Conservation (phyloP, 2,113 vertebrate genomes). For the Heteronetta atricapilla region DNA sequence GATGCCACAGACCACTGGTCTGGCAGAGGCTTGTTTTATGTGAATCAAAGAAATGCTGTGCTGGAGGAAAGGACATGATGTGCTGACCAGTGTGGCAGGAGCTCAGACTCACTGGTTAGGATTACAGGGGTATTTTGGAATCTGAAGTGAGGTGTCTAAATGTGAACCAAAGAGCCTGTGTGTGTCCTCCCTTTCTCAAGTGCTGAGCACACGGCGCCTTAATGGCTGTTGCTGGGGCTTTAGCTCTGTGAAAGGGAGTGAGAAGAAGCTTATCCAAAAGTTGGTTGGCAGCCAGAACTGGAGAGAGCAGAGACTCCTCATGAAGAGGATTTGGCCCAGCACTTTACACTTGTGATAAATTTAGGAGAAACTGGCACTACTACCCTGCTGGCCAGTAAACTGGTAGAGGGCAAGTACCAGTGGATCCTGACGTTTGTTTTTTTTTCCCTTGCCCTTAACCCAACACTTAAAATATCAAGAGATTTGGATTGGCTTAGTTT, state of each 20-base stretch:
- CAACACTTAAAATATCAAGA: neutral
- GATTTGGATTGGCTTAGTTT: neutral
- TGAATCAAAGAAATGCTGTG: rapidly evolving
- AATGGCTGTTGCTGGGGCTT: neutral
- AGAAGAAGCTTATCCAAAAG: neutral
- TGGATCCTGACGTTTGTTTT: neutral
- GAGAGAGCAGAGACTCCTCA: neutral
- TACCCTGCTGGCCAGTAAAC: neutral
- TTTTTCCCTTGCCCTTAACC: neutral
- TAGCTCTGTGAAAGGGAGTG: neutral
- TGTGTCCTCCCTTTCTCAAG: neutral
- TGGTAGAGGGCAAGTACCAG: neutral
- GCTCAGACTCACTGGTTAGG: neutral
- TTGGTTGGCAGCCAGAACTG: neutral
- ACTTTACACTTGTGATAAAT: neutral
- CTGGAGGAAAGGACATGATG: neutral
- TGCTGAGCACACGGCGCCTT: neutral
- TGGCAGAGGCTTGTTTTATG: neutral
- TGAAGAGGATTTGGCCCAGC: neutral
- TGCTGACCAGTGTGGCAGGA: neutral
- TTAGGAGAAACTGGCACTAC: neutral
- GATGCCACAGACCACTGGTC: neutral
- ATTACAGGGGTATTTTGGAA: neutral
- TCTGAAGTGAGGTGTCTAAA: neutral
- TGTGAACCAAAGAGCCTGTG: neutral